These are phyloP conservation scores for Telmatochromis brichardi DNA, from an alignment of 2,113 vertebrate genomes.

Conservation along the genomic window DNA sequence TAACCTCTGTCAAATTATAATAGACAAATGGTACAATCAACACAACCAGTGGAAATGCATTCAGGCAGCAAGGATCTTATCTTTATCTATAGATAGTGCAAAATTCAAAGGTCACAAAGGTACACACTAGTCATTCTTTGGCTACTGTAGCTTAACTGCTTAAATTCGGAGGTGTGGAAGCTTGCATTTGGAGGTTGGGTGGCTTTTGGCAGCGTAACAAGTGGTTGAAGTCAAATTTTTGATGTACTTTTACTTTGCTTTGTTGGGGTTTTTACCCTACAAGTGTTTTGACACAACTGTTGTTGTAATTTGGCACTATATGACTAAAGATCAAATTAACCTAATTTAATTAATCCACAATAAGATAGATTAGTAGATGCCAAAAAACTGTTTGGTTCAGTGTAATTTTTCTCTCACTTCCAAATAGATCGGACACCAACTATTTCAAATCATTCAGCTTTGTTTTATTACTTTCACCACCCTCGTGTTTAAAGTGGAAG, in stretches of 20 bases:
- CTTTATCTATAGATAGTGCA: neutral
- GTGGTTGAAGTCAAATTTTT: neutral
- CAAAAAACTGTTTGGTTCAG: neutral
- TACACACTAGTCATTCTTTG: neutral
- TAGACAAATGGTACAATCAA: neutral
- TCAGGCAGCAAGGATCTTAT: neutral
- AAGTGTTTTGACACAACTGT: neutral
- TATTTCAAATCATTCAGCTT: neutral
- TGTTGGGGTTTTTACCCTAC: neutral
- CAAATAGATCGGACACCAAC: neutral
- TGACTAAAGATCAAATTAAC: neutral
- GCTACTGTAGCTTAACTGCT: neutral
- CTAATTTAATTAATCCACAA: neutral
- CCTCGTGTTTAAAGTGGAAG: neutral
- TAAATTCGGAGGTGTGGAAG: neutral
- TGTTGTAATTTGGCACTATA: neutral
- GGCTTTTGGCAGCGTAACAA: neutral
- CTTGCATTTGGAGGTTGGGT: neutral
- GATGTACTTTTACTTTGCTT: neutral
- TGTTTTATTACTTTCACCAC: neutral
- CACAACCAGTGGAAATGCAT: neutral
- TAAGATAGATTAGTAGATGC: neutral
- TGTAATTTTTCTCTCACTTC: neutral
- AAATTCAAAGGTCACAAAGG: neutral
- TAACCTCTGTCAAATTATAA: neutral